Conservation (phyloP, 2,113 vertebrate species). For the Catharus bicknelli region DNA sequence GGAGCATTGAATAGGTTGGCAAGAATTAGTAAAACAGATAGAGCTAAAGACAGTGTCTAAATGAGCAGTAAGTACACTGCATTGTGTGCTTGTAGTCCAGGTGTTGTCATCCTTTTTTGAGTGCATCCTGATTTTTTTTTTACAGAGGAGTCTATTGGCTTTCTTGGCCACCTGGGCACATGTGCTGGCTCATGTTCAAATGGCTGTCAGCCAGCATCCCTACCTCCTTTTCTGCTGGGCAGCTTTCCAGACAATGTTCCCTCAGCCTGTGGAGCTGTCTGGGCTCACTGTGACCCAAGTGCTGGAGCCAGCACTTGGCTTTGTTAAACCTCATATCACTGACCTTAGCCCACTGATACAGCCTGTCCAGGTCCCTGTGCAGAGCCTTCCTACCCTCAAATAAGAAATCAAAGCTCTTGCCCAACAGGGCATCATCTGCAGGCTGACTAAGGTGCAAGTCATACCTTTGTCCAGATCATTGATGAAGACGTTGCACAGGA, state of each 20-base stretch:
- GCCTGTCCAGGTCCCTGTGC: background rate
- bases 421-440: background rate
- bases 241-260: background rate
- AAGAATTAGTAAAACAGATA: background rate
- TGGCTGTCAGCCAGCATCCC: background rate
- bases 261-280: too few relatives aligned
- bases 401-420: background rate
- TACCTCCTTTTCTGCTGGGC: background rate
- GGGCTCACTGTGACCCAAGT: background rate
- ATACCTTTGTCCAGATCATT: background rate
- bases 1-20: background rate
- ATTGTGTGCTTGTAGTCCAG: background rate
- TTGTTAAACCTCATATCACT: background rate
- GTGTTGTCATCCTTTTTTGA: background rate
- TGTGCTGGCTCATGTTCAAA: fast-evolving
- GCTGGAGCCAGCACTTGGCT: fast-evolving
- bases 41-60: background rate
- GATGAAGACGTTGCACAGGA: background rate
- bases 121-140: background rate
- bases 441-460: background rate
- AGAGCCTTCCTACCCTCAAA: background rate
- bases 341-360: background rate
- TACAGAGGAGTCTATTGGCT: background rate
- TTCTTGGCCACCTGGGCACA: background rate
- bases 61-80: background rate